Base-by-base conservation (phyloP, 2,888 invertebrate genomes). In the Parascotia fuliginaria region DNA sequence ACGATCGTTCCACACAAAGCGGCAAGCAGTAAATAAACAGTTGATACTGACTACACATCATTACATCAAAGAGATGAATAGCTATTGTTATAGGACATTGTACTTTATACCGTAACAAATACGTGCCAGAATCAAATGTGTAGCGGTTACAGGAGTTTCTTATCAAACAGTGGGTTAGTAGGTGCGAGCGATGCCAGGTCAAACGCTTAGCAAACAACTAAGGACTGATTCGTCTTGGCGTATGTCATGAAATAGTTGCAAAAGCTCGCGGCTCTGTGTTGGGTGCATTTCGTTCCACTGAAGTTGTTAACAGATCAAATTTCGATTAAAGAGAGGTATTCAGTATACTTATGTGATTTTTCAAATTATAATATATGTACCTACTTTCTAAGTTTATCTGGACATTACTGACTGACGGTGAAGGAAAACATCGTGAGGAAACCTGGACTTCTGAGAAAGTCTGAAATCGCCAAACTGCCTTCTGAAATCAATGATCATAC, bases 11-110 rank as follows among this genome's bases (percentile, higher is more conserved):
- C 70, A 54, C 59, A 55, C 59, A 67, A 66, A 73, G 71, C 68
- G 67, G 62, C 70, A 57, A 75, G 74, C 82, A 81, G 85, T 88
- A 89, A 89, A 90, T 89, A 89, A 91, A 91, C 89, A 89, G 86
- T 89, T 85, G 88, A 89, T 88, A 89, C 83, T 78, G 79, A 84
- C 87, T 85, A 86, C 85, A 87, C 87, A 87, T 88, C 83, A 87
- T 88, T 87, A 86, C 85, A 87, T 85, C 83, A 81, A 85, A 83
- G 80, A 84, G 82, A 83, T 87, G 82, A 83, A 83, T 76, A 77
- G 70, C 63, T 64, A 71, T 79, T 83, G 78, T 77, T 54, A 72
- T 63, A 70, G 76, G 81, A 87, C 77, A 87, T 78, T 83, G 77
- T 73, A 82, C 87, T 83, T 71, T 89, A 77, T 55, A 24, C 4